Evolutionary conservation across 2,797 vertebrate genomes (phyloP).

Genomic region (Falco naumanni): DNA sequence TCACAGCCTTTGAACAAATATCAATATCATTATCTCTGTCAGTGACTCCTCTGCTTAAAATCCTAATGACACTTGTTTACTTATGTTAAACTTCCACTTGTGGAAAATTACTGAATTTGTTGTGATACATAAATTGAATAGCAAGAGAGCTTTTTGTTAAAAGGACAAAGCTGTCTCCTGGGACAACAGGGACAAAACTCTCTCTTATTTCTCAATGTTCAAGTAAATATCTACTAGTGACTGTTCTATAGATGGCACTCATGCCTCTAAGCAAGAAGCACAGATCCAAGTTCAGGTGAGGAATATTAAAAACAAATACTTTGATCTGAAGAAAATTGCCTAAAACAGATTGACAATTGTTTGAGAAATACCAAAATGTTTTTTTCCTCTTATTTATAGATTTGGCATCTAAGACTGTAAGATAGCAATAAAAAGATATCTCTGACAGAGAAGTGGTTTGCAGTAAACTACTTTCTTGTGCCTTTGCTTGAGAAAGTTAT

Average conservation of each 20-base stretch:
- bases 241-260: conserved; percentile 73
- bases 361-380: not conserved
- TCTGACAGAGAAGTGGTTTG: not conserved
- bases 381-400: not conserved
- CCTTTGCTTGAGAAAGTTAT: not conserved
- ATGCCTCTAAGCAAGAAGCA: conserved; percentile 45
- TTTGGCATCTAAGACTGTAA: not conserved
- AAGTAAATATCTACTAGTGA: conserved; percentile 10
- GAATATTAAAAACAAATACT: not conserved
- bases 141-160: conserved; percentile 57
- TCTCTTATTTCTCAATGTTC: not conserved
- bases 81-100: conserved; percentile 58
- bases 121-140: conserved; percentile 50
- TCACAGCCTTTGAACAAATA: conserved; percentile 55
- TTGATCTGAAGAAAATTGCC: not conserved
- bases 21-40: conserved; percentile 63
- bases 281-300: not conserved
- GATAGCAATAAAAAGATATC: not conserved
- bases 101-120: conserved; percentile 66
- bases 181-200: not conserved
- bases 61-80: conserved; percentile 61
- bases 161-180: conserved; percentile 52
- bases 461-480: not conserved
- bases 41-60: conserved; percentile 56
- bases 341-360: not conserved